Base-by-base conservation (phyloP, 1,140 invertebrate genomes). In the Drosophila yakuba region DNA sequence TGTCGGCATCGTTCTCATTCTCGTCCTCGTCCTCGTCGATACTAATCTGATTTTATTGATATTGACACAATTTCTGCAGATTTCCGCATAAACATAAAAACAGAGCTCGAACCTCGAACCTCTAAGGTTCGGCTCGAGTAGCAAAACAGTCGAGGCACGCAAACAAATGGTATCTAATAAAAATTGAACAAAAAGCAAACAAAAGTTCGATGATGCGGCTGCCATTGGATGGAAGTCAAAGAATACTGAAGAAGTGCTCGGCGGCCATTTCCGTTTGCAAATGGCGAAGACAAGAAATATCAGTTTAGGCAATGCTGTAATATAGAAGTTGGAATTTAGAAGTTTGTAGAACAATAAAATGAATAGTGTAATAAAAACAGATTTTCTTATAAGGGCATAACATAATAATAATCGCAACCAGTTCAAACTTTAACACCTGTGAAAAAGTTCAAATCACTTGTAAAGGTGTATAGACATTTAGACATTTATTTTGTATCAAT, bases 41-140 rank as follows among this genome's bases (percentile, higher is more conserved):
- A 89, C 84, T 88, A 88, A 88, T 88, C 84, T 89, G 89, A 89
- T 89, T 88, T 88, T 89, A 88, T 88, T 88, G 84, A 88, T 88
- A 88, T 88, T 88, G 84, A 88, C 84, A 88, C 84, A 88, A 88
- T 88, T 84, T 89, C 84, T 89, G 80, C 84, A 88, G 84, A 88
- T 88, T 88, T 89, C 84, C 84, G 84, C 80, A 80, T 88, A 89
- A 89, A 89, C 83, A 88, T 88, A 88, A 88, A 88, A 88, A 88
- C 84, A 80, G 79, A 80, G 79, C 63, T 36, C 44, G 44, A 57
- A 15, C 50, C 12, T 57, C n/a, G 51, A 50, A 62, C n/a, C n/a
- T 71, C n/a, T 43, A 50, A 62, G 75, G 59, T 41, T 73, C 74
- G 64, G 58, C 64, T 60, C 72, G 50, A 81, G 64, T 71, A 56